Evolutionary conservation across 2,113 vertebrate genomes (phyloP).

Genomic region (Cyanoderma ruficeps): DNA sequence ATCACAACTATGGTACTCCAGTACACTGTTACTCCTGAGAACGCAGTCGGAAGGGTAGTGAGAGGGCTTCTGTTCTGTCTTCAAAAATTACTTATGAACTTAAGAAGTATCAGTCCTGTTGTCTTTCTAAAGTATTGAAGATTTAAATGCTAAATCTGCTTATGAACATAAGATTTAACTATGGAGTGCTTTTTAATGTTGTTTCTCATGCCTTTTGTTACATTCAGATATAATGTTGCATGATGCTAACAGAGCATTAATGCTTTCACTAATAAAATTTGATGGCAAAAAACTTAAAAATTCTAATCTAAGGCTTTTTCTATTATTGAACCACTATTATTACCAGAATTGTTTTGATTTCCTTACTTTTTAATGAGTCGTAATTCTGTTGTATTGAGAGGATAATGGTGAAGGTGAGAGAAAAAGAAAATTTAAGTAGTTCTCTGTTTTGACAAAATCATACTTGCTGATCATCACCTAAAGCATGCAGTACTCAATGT

Average conservation of each 20-base stretch:
- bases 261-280: not conserved
- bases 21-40: not conserved
- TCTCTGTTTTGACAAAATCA: not conserved
- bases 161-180: not conserved
- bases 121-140: not conserved
- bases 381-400: not conserved
- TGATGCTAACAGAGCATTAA: not conserved
- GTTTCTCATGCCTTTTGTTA: not conserved
- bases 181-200: not conserved
- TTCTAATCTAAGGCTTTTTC: not conserved
- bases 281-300: not conserved
- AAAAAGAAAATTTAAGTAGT: not conserved
- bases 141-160: not conserved
- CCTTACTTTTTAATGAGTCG: not conserved
- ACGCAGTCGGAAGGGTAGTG: not conserved
- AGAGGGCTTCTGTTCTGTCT: not conserved
- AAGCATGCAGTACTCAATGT: accelerated
- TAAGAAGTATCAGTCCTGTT: not conserved
- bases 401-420: not conserved
- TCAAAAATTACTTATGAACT: not conserved
- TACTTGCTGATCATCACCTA: not conserved
- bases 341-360: not conserved
- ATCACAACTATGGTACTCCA: not conserved
- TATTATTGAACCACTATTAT: not conserved
- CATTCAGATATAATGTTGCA: not conserved